These are phyloP conservation scores for Rhyacophila brunnea DNA, from an alignment of 1,140 invertebrate species.

Conservation along the genomic window DNA sequence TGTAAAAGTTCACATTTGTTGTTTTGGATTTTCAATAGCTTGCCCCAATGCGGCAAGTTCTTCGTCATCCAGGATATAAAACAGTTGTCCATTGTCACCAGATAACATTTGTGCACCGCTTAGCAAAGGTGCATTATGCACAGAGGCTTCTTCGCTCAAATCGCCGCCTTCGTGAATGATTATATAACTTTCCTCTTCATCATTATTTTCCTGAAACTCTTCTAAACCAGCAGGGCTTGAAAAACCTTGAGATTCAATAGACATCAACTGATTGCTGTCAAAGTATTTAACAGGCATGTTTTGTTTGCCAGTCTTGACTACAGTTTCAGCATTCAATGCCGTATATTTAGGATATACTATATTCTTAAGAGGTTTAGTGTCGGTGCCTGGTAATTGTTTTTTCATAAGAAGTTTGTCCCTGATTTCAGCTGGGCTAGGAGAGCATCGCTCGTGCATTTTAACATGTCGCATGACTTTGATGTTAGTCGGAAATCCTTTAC, in stretches of 20 bases:
- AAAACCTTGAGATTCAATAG: neutral
- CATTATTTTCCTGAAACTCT: conserved; percentile 1
- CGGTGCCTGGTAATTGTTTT: neutral
- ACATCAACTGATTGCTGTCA: neutral
- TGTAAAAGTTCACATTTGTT: too few relatives aligned
- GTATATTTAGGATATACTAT: conserved; percentile 19
- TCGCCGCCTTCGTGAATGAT: conserved; percentile 20
- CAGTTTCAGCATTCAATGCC: neutral
- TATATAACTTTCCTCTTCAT: conserved; percentile 25
- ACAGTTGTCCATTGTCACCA: conserved; percentile 20
- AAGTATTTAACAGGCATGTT: neutral
- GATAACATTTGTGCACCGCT: conserved; percentile 19
- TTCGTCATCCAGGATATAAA: conserved; percentile 17
- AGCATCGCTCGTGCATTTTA: conserved; percentile 16
- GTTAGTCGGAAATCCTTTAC: conserved; percentile 36
- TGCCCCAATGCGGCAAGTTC: conserved; percentile 4
- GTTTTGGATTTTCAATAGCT: neutral
- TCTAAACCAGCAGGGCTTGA: neutral
- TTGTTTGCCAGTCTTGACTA: neutral
- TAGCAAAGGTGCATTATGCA: neutral
- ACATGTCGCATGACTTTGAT: conserved; percentile 22
- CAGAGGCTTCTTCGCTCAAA: conserved; percentile 4
- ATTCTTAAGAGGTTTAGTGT: conserved; percentile 8
- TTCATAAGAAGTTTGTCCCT: conserved; percentile 1
- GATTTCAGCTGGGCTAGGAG: neutral